A percentile compares a stretch with the other conserved stretches of the same genome.
phyloP scores from a whole-genome alignment of 2,888 invertebrate species.

The Drosophila bunnanda region DNA sequence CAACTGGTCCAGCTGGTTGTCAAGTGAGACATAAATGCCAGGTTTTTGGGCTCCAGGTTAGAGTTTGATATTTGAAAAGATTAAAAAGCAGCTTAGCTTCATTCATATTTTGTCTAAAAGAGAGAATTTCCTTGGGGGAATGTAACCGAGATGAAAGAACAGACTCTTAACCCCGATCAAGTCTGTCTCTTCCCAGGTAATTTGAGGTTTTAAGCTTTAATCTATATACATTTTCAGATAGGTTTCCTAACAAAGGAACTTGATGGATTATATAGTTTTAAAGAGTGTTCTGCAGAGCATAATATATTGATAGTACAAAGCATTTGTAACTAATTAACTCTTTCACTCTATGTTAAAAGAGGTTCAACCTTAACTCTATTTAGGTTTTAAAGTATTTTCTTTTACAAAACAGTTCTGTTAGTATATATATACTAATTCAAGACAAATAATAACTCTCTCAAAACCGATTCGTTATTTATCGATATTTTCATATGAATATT shows the following conservation, averaged over 20 bases:
- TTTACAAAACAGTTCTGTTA: too few species aligned
- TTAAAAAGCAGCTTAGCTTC: conserved; percentile 2
- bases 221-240: not conserved
- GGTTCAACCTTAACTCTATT: too few species aligned
- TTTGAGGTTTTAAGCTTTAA: not conserved
- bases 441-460: too few species aligned
- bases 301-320: too few species aligned
- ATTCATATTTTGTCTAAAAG: not conserved
- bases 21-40: conserved; percentile 46
- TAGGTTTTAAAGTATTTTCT: too few species aligned
- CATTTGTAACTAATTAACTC: too few species aligned
- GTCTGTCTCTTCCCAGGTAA: not conserved
- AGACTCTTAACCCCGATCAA: not conserved
- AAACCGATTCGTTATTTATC: too few species aligned
- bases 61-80: conserved; percentile 11
- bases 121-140: not conserved
- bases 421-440: too few species aligned
- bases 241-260: not conserved
- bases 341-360: too few species aligned
- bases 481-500: too few species aligned
- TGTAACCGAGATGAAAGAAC: not conserved
- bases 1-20: conserved; percentile 55
- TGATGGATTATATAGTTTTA: not conserved
- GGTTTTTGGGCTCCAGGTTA: conserved; percentile 20
- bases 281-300: too few species aligned